Evolutionary conservation across 1,140 invertebrate genomes (phyloP), one percentile per base, ranked within the genome.

Genomic region (Drosophila trapezifrons): DNA sequence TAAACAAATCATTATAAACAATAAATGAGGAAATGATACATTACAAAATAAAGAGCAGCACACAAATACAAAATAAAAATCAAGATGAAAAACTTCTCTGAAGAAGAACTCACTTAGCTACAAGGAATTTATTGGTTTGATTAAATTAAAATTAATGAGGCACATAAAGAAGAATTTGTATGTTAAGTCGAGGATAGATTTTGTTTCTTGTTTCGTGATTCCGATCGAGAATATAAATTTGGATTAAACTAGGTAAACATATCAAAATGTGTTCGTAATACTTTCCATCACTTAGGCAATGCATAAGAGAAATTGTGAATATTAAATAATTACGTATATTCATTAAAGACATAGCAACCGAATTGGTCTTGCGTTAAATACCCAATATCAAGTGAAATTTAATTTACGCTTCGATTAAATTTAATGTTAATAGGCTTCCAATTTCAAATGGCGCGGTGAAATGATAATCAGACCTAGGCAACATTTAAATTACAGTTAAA

Each of bases 111-210:
- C 25, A 12, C 65, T 69, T 66, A 17, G 37, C 62, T 42, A 46
- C 27, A n/a, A 57, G 52, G 72, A 63, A 47, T 58, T 76, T n/a
- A 22, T 49, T 54, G 43, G 18, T 72, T 58, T 56, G 20, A 49
- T 46, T 47, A 37, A 37, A 56, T 45, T 69, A 77, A 71, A 78
- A 75, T 80, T 84, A 89, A 80, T 89, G 76, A 84, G 84, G 84
- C 84, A 89, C 84, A 78, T 84, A 59, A 81, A 75, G 77, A 89
- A 84, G 80, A 89, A 80, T 83, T 87, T 83, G 60, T 73, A 73
- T 78, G 67, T 29, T 57, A 60, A 27, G 51, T 51, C 54, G 42
- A 73, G 29, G 27, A 29, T 40, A 59, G 49, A 57, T 52, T 66
- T 58, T 42, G 37, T 38, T 35, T 35, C 13, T 6, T 47, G n/a